Evolutionary conservation across 2,888 invertebrate genomes (phyloP).

Genomic region (Tethea ocularis): DNA sequence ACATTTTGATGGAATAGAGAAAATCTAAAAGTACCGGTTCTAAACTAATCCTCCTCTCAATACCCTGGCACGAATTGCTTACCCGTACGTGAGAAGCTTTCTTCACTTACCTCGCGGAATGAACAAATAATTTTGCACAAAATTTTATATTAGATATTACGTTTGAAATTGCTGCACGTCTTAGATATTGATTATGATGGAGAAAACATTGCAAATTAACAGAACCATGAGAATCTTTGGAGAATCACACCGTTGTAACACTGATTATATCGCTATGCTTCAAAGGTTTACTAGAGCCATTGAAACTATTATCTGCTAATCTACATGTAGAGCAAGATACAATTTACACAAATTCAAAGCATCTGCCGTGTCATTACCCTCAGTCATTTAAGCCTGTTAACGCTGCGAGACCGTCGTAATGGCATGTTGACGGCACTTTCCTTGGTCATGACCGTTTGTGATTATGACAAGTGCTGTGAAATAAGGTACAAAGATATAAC

Average conservation of each 20-base stretch:
- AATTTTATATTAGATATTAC: conserved; percentile 19
- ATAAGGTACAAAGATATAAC: conserved; percentile 40
- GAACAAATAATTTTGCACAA: conserved; percentile 35
- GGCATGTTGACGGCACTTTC: conserved; percentile 65
- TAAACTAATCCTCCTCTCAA: conserved; percentile 37
- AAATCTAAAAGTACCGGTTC: conserved; percentile 8
- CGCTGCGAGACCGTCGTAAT: conserved; percentile 67
- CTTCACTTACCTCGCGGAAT: conserved; percentile 37
- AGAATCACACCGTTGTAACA: background rate
- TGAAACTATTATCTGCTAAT: conserved; percentile 45
- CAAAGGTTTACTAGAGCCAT: conserved; percentile 26
- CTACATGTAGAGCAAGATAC: conserved; percentile 47
- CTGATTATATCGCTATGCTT: conserved; percentile 9
- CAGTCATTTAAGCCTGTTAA: conserved; percentile 78
- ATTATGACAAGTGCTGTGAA: conserved; percentile 56
- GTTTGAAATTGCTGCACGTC: conserved; percentile 9
- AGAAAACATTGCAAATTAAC: background rate
- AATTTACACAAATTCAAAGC: conserved; percentile 72
- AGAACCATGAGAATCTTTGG: background rate
- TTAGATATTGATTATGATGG: conserved; percentile 1
- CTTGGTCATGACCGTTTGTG: conserved; percentile 64
- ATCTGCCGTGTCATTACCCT: conserved; percentile 80
- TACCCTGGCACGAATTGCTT: conserved; percentile 32
- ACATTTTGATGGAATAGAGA: conserved; percentile 7
- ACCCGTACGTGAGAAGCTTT: conserved; percentile 41